phyloP scores from a whole-genome alignment of 2,797 vertebrate species.

The Cheracebus regulus region DNA sequence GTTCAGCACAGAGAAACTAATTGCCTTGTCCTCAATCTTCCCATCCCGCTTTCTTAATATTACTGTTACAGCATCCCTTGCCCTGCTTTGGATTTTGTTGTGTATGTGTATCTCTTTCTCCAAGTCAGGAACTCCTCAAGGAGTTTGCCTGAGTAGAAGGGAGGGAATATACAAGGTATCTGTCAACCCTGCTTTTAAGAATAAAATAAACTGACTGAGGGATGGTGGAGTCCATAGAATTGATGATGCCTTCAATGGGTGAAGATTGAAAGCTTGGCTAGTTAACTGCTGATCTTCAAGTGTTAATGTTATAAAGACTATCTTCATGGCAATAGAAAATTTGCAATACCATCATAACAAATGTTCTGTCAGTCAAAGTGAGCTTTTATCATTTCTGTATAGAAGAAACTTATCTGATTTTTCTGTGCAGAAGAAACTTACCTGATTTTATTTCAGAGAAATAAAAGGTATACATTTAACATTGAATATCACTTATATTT shows the following conservation, averaged over 20 bases:
- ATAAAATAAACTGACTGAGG: background rate
- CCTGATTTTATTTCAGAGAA: constrained; percentile 60
- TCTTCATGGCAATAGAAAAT: background rate
- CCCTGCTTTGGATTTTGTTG: background rate
- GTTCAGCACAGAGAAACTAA: background rate
- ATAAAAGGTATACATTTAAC: constrained; percentile 69
- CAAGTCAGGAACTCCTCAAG: background rate
- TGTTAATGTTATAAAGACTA: background rate
- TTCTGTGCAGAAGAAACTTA: background rate
- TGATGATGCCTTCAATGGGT: background rate
- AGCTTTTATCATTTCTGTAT: background rate
- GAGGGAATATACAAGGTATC: background rate
- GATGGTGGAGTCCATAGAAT: background rate
- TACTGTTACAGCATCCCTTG: background rate
- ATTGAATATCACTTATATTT: constrained; percentile 55
- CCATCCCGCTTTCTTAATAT: background rate
- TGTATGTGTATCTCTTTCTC: background rate
- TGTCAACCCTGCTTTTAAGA: background rate
- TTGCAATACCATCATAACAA: background rate
- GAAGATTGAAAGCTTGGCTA: background rate
- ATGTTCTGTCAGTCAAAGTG: background rate
- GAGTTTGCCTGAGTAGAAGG: background rate
- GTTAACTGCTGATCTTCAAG: background rate
- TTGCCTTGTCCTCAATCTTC: background rate
- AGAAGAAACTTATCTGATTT: background rate